Evolutionary conservation across 2,113 vertebrate genomes (phyloP).

Genomic region (Peromyscus maniculatus): DNA sequence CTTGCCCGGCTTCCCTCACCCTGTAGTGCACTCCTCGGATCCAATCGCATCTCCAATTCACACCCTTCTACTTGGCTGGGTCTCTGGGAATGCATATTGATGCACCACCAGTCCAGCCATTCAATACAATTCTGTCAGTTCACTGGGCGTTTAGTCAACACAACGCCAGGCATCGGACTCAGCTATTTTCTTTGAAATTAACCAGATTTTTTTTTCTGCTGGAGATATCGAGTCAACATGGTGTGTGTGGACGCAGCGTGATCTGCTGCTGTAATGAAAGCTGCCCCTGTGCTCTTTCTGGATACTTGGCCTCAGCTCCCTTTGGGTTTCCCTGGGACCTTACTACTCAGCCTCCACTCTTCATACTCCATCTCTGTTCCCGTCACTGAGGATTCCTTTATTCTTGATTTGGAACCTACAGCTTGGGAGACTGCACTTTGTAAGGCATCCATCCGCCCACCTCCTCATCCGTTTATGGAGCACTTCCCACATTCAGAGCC

Average conservation of each 20-base stretch:
- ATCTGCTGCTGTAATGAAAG: conserved; percentile 28
- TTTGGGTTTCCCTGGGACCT: background rate
- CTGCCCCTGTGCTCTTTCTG: background rate
- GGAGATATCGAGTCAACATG: conserved; percentile 42
- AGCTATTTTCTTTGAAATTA: conserved; percentile 63
- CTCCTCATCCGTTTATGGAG: background rate
- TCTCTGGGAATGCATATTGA: conserved; percentile 41
- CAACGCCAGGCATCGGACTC: background rate
- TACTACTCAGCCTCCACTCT: background rate
- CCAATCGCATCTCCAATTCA: conserved; percentile 64
- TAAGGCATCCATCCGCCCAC: background rate
- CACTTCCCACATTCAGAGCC: background rate
- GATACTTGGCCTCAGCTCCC: background rate
- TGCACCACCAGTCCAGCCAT: background rate
- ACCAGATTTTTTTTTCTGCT: conserved; percentile 57
- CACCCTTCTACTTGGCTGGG: conserved; percentile 73
- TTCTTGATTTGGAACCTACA: background rate
- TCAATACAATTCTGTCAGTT: conserved; percentile 68
- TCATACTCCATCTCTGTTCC: background rate
- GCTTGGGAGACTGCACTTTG: background rate
- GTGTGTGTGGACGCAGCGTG: background rate
- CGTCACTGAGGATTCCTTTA: background rate
- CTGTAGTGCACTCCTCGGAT: background rate
- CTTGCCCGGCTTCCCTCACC: background rate
- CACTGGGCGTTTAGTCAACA: conserved; percentile 26